These are phyloP conservation scores for Philereme vetulata DNA, from an alignment of 2,888 invertebrate genomes.

Conservation along the genomic window DNA sequence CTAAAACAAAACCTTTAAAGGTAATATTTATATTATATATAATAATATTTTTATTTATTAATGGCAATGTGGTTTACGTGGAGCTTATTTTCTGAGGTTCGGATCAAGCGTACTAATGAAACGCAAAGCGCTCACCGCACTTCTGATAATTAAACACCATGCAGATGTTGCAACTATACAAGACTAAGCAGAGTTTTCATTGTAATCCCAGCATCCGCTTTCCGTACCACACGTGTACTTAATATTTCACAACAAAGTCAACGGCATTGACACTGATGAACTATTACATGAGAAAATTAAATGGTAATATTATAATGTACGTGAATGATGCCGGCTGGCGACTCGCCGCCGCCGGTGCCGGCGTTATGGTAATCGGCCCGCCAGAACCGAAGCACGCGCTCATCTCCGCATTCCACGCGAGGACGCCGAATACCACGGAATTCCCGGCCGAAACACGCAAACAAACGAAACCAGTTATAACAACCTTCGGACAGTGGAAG, in stretches of 20 bases:
- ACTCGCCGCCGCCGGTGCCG: slow-evolving; percentile 57
- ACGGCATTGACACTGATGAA: slow-evolving; percentile 45
- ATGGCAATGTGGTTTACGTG: too few relatives aligned
- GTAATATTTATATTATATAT: too few relatives aligned
- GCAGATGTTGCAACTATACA: not conserved
- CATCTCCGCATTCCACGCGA: slow-evolving; percentile 79
- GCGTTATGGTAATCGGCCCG: slow-evolving; percentile 67
- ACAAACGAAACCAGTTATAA: slow-evolving; percentile 44
- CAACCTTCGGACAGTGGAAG: slow-evolving; percentile 41
- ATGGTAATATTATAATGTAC: slow-evolving; percentile 31
- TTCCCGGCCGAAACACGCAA: slow-evolving; percentile 57
- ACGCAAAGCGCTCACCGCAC: too few relatives aligned
- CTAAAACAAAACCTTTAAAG: too few relatives aligned
- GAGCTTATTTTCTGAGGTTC: too few relatives aligned
- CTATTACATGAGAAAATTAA: slow-evolving; percentile 36
- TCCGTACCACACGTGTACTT: slow-evolving; percentile 10
- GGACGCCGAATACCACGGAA: slow-evolving; percentile 59
- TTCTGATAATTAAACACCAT: not conserved
- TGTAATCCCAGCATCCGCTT: slow-evolving; percentile 8
- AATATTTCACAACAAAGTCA: slow-evolving; percentile 16
- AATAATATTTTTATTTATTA: too few relatives aligned
- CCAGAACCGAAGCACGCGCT: slow-evolving; percentile 62
- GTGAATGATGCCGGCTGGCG: slow-evolving; percentile 40
- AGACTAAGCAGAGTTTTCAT: not conserved
- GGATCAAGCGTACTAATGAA: too few relatives aligned